phyloP scores from a whole-genome alignment of 2,888 invertebrate genomes.

The Heliconius ethilla region DNA sequence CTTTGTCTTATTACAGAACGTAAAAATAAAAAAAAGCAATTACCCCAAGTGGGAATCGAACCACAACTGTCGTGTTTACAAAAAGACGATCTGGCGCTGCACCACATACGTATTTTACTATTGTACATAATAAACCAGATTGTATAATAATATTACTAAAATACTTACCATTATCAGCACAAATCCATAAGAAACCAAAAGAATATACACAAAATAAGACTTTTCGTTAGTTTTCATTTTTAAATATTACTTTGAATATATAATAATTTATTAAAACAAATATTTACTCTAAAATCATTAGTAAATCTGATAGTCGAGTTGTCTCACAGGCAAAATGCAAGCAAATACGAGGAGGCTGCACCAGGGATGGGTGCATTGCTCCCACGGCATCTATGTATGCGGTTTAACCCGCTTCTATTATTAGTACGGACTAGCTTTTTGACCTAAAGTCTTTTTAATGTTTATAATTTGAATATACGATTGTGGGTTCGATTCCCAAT shows the following conservation, averaged over 20 bases:
- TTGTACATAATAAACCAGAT: background rate
- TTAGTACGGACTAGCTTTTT: slow-evolving; percentile 44
- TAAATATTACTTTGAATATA: background rate
- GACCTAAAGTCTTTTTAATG: slow-evolving; percentile 16
- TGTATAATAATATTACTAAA: background rate
- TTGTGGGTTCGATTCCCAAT: too few species aligned
- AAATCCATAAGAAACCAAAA: background rate
- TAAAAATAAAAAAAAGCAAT: too few species aligned
- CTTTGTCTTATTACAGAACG: too few species aligned
- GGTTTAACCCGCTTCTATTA: slow-evolving; percentile 50
- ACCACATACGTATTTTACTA: background rate
- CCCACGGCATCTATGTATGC: slow-evolving; percentile 55
- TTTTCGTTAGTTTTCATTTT: slow-evolving; percentile 2
- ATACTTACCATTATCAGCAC: background rate
- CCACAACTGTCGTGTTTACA: too few species aligned
- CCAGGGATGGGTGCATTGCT: slow-evolving; percentile 68
- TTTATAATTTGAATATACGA: background rate
- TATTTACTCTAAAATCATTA: background rate
- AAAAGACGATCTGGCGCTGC: too few species aligned
- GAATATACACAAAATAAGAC: background rate
- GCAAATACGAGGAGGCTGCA: slow-evolving; percentile 54
- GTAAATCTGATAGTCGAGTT: slow-evolving; percentile 15
- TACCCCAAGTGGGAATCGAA: too few species aligned
- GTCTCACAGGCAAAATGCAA: slow-evolving; percentile 35
- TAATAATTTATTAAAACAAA: background rate